Evolutionary conservation across 2,888 invertebrate species (phyloP).

Genomic region (Xiphydria camelus): DNA sequence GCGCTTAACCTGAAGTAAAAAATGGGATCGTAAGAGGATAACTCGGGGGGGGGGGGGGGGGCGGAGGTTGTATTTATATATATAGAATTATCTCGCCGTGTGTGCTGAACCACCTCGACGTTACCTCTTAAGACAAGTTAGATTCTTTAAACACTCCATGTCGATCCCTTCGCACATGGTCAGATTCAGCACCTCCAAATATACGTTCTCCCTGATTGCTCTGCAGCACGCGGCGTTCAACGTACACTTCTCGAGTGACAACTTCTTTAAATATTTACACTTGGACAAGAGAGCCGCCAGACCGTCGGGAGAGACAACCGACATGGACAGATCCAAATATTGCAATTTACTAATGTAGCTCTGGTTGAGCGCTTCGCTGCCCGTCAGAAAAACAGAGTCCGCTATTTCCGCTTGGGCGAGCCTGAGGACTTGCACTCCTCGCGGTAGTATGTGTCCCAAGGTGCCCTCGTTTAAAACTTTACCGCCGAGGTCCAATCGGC

Average conservation of each 20-base stretch:
- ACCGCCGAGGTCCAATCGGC: conserved; percentile 77
- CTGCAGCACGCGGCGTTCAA: conserved; percentile 69
- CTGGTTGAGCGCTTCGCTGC: conserved; percentile 45
- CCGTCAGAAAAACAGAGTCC: conserved; percentile 61
- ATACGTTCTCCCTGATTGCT: conserved; percentile 68
- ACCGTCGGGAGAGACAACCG: conserved; percentile 64
- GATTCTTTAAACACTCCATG: conserved; percentile 64
- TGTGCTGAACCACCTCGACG: too few species aligned
- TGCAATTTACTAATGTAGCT: conserved; percentile 67
- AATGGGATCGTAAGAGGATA: conserved; percentile 7
- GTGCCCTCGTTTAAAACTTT: conserved; percentile 70
- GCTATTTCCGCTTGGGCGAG: conserved; percentile 79
- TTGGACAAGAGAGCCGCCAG: conserved; percentile 66
- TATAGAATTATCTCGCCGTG: too few species aligned
- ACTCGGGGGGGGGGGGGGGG: too few species aligned
- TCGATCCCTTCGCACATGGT: conserved; percentile 79
- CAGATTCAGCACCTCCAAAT: conserved; percentile 80
- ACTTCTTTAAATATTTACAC: conserved; percentile 74
- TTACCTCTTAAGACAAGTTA: conserved; percentile 60
- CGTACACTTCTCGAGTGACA: conserved; percentile 80
- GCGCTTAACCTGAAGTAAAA: conserved; percentile 64
- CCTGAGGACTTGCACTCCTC: conserved; percentile 77
- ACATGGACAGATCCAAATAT: conserved; percentile 86
- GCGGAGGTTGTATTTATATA: too few species aligned
- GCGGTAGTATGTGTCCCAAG: conserved; percentile 73